Base-by-base conservation (phyloP, 2,113 vertebrate species). In the Microtus oregoni region DNA sequence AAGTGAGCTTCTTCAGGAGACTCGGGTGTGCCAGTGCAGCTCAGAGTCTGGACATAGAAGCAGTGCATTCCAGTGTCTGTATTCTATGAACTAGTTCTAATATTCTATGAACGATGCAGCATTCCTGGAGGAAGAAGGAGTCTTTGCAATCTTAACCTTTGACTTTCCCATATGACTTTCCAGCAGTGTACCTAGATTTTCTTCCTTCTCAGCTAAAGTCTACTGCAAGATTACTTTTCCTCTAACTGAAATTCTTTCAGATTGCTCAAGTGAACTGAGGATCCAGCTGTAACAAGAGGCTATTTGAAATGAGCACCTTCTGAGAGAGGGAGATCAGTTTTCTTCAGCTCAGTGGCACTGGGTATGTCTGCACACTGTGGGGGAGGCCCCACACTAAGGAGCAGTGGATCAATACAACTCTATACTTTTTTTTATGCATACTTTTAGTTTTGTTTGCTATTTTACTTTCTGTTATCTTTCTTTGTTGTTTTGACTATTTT, bases 11-110 rank as follows among this genome's bases (percentile, higher is more conserved):
- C 86, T 78, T 82, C 63, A 81, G 73, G 67, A 92, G 92, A 86
- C 94, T 94, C 76, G 55, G 89, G 94, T 47, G 58, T 77, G 65
- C 78, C 50, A 0, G 30, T 81, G 75, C 89, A 68, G 67, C 35
- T 67, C 0, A 55, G 41, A 77, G 77, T 92, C 86, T 97, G 1
- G 91, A 93, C 75, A 67, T 76, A 50, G 82, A 85, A 89, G 92
- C 86, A 90, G 55, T 93, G 91, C 90, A 87, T 97, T 95, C 93
- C 95, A 94, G 97, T 97, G 94, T 95, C 97, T 97, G 96, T 55
- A 55, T 55, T 55, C 52, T 55, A 15, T 0, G 52, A 55, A 55
- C 14, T 96, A 96, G 96, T 94, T 94, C 83, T 94, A 93, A 97
- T 92, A 88, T 83, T 79, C 96, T 73, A 93, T 93, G 79, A 97